These are phyloP conservation scores for Catamblyrhynchus diadema DNA, from an alignment of 2,797 vertebrate species.

Conservation along the genomic window DNA sequence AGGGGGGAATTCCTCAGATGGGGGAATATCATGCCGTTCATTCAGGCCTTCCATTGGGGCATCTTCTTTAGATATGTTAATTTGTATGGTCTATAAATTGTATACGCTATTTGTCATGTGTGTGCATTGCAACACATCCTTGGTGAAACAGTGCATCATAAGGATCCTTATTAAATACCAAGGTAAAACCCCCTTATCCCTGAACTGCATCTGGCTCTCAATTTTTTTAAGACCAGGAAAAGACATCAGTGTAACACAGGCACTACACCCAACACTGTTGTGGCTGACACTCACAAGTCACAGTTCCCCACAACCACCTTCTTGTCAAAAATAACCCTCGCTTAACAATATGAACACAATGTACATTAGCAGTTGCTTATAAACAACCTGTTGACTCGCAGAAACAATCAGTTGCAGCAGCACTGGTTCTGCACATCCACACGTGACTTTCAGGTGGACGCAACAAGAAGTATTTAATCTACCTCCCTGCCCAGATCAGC, in stretches of 20 bases:
- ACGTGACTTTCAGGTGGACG: background rate
- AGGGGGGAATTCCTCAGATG: background rate
- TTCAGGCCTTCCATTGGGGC: background rate
- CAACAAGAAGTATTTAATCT: background rate
- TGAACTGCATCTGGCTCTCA: no score
- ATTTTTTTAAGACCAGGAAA: background rate
- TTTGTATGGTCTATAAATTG: background rate
- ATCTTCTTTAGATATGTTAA: background rate
- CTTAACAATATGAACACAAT: background rate
- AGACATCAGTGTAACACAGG: background rate
- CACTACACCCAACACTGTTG: accelerated
- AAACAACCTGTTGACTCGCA: background rate
- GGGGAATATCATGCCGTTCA: background rate
- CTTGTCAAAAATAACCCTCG: background rate
- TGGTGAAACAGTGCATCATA: accelerated
- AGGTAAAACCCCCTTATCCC: background rate
- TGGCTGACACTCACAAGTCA: background rate
- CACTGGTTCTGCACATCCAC: background rate
- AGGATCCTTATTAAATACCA: background rate
- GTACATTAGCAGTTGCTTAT: background rate
- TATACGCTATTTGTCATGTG: accelerated
- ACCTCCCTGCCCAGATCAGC: background rate
- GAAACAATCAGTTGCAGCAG: background rate
- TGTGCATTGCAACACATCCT: background rate
- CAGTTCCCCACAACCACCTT: background rate